Evolutionary conservation across 2,113 vertebrate genomes (phyloP).

Genomic region (Phodopus roborovskii): DNA sequence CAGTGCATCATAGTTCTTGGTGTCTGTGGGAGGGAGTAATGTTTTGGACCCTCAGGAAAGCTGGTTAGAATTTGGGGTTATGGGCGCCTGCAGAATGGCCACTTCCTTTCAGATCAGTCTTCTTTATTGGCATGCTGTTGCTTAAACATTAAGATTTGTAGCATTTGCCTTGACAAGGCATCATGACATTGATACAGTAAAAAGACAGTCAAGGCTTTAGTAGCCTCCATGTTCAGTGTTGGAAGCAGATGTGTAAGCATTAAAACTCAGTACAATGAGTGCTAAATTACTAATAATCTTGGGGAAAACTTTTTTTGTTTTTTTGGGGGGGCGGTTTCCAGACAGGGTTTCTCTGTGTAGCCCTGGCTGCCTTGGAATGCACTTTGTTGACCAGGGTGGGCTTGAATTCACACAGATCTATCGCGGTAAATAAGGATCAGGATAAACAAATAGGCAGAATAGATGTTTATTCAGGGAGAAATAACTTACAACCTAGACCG

Average conservation of each 20-base stretch:
- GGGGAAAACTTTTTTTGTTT: background rate
- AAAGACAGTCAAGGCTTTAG: background rate
- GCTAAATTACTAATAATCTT: background rate
- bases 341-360: background rate
- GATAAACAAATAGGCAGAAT: too few species aligned
- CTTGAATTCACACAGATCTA: background rate
- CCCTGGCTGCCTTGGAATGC: background rate
- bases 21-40: too few species aligned
- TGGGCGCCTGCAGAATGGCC: background rate
- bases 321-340: background rate
- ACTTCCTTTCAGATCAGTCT: background rate
- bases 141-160: constrained; percentile 19
- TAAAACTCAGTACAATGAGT: background rate
- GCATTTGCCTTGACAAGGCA: background rate
- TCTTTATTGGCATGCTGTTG: background rate
- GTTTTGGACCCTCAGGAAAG: background rate
- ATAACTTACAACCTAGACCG: too few species aligned
- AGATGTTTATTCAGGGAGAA: too few species aligned
- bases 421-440: too few species aligned
- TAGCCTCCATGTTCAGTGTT: background rate
- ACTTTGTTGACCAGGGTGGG: background rate
- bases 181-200: background rate
- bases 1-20: background rate
- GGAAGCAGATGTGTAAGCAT: background rate
- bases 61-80: background rate